Evolutionary conservation across 2,888 invertebrate genomes (phyloP).

Genomic region (Apeira syringaria): DNA sequence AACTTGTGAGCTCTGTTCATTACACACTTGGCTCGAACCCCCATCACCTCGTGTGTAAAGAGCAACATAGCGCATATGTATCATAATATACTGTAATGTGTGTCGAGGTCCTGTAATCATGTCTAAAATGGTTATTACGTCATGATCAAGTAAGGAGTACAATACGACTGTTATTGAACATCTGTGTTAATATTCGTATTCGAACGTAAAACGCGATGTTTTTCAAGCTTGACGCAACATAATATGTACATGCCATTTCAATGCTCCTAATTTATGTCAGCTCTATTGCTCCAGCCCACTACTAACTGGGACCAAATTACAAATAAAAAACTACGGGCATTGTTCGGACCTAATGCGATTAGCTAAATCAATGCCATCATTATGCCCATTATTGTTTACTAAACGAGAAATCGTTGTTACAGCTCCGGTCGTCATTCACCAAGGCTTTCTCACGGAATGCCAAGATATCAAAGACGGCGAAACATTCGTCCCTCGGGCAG

Average conservation of each 20-base stretch:
- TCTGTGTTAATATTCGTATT: slow-evolving; percentile 17
- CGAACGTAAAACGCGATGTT: slow-evolving; percentile 17
- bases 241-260: not conserved
- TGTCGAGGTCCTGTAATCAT: not conserved
- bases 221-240: slow-evolving; percentile 5
- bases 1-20: too few species aligned
- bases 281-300: too few species aligned
- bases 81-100: too few species aligned
- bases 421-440: slow-evolving; percentile 97
- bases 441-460: slow-evolving; percentile 97
- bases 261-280: too few species aligned
- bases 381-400: too few species aligned
- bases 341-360: too few species aligned
- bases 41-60: too few species aligned
- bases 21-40: too few species aligned
- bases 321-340: too few species aligned
- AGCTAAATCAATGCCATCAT: too few species aligned
- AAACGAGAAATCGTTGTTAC: slow-evolving; percentile 39
- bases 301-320: too few species aligned
- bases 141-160: slow-evolving; percentile 5
- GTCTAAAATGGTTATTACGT: slow-evolving; percentile 9
- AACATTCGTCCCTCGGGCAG: slow-evolving; percentile 79
- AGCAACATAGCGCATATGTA: too few species aligned
- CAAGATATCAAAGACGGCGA: slow-evolving; percentile 88
- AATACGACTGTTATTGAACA: slow-evolving; percentile 7